Evolutionary conservation across 2,113 vertebrate species (phyloP), one percentile per base, ranked within the genome.

Genomic region (Corythaeola cristata): DNA sequence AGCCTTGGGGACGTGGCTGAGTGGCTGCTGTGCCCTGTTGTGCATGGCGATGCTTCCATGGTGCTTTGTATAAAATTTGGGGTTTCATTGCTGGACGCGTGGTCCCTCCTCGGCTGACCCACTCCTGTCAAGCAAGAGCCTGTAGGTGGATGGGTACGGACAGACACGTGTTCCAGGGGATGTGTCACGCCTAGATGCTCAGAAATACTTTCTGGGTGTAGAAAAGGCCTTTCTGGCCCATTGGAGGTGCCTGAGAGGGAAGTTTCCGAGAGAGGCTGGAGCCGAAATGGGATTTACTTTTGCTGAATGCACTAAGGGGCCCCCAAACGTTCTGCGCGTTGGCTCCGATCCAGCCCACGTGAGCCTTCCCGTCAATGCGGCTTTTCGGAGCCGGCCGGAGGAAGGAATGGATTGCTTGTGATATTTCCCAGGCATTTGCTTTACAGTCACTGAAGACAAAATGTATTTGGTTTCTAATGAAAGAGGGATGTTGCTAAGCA

Each of bases 341-440:
- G 92, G 96, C 93, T 74, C 60, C 2, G 9, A 2, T 41, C 93
- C 90, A 95, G 16, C 27, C 82, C 82, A 50, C 19, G 28, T 91
- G 82, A 90, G 55, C 79, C 32, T 71, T 66, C 73, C 76, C 17
- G 3, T 76, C 93, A 50, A 2, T 1, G 67, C 26, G 82, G 93
- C 88, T 94, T 86, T 78, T 45, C 4, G 1, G 82, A 62, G 83
- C 45, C 8, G 83, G 88, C 88, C 67, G 75, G 85, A 6, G 74
- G 80, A 13, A 59, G 85, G 79, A 81, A 95, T 72, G 87, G 84
- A 64, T 92, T 95, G 87, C 81, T 83, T 84, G 79, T 22, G 15
- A 86, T 75, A 80, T 93, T 96, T 94, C 92, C 92, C 94, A 96
- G 96, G 90, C 90, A 92, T 88, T 90, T 71, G 79, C 90, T 92